Conservation (phyloP, 2,888 invertebrate genomes). For the Andrena bicolor region DNA sequence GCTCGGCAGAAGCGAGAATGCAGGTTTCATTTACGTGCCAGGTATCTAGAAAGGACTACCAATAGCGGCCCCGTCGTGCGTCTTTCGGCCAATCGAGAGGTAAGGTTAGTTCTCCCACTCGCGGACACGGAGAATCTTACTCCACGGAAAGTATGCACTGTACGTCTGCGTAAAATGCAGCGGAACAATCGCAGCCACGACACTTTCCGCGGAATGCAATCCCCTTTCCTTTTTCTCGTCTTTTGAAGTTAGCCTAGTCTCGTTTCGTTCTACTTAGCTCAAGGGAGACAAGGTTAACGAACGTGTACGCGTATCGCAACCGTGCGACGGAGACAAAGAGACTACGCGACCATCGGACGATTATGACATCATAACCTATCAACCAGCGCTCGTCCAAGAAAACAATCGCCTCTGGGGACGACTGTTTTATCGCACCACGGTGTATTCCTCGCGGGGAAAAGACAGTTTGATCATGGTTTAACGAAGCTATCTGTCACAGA, state of each 20-base stretch:
- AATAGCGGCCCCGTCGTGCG: slow-evolving; percentile 53
- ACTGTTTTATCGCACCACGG: not conserved
- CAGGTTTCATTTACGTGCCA: slow-evolving; percentile 45
- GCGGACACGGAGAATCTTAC: slow-evolving; percentile 48
- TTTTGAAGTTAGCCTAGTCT: not conserved
- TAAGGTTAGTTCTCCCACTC: slow-evolving; percentile 58
- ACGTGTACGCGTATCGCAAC: slow-evolving; percentile 6
- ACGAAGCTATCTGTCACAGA: slow-evolving; percentile 17
- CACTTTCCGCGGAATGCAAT: too few relatives aligned
- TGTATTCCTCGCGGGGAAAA: not conserved
- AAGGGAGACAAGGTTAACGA: slow-evolving; percentile 25
- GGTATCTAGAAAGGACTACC: slow-evolving; percentile 59
- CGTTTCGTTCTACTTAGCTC: slow-evolving; percentile 12
- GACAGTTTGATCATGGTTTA: slow-evolving; percentile 35
- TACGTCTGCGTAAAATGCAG: not conserved
- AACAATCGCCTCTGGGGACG: slow-evolving; percentile 13
- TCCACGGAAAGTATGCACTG: slow-evolving; percentile 8
- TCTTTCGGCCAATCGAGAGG: slow-evolving; percentile 60
- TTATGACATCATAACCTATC: slow-evolving; percentile 60
- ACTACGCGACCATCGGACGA: slow-evolving; percentile 31
- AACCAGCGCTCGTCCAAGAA: slow-evolving; percentile 21
- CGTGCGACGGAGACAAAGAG: slow-evolving; percentile 51
- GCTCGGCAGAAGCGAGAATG: slow-evolving; percentile 9
- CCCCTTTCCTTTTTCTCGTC: not conserved
- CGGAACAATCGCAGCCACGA: not conserved